Base-by-base conservation (phyloP, 2,888 invertebrate species). In the Drosophila stalkeri region DNA sequence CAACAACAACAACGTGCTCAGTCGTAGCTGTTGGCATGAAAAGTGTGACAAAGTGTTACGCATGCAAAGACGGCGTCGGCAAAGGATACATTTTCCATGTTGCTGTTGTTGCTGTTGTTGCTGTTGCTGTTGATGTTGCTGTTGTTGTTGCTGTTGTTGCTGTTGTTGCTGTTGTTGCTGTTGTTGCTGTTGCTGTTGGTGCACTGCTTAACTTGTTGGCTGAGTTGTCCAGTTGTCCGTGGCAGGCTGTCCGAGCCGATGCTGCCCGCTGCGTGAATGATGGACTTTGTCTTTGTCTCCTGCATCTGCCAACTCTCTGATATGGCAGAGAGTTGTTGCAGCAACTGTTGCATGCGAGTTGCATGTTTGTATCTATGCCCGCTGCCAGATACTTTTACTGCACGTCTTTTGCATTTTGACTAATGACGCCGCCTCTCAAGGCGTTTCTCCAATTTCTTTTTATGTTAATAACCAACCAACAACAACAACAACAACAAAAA, bases 251-350 rank as follows among this genome's bases (percentile, higher is more conserved):
- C 73, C 65, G 35, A 79, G 70, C 73, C 56, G 18, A 20, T 20
- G 87, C 86, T 81, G 84, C 91, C 90, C 90, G 91, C 91, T 91
- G 90, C 75, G 91, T 91, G 91, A 90, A 81, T 90, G 90, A 90
- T 90, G 91, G 91, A 85, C 91, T 90, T 91, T 81, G 80, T 80
- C 81, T 82, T 81, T 76, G 76, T 84, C 89, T 71, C 75, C 81
- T 78, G 82, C 86, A 79, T 80, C 77, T 88, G 76, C 79, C 79
- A 76, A 20, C 73, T 78, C 65, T 46, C 61, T 77, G 73, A 77
- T 70, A 70, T 55, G 70, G 54, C 72, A 55, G 59, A 12, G 55
- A 55, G 77, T 27, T 64, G 57, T 31, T 68, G 69, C 61, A 37
- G 23, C 49, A 64, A 56, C 47, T 74, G 68, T 71, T 44, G 57